Conservation (phyloP, 2,797 vertebrate genomes). For the Vultur gryphus region DNA sequence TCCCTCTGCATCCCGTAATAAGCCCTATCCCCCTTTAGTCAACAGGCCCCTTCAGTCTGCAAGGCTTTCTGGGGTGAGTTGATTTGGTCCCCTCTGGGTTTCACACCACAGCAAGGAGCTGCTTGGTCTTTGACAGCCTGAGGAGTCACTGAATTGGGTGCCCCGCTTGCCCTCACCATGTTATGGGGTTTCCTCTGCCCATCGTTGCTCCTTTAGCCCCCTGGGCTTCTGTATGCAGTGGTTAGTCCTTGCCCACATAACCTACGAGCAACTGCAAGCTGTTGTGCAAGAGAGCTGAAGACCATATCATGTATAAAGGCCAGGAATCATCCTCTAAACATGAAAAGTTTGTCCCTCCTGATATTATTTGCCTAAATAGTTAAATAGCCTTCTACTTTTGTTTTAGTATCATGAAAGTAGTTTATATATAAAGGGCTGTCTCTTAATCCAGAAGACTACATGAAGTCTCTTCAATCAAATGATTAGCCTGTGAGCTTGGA, state of each 20-base stretch:
- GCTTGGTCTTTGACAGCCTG: background rate
- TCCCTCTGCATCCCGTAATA: background rate
- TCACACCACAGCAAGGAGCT: background rate
- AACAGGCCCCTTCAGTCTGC: background rate
- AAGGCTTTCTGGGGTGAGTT: background rate
- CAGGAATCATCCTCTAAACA: background rate
- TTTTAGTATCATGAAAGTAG: background rate
- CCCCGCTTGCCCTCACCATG: accelerated
- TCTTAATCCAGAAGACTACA: background rate
- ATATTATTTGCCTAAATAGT: background rate
- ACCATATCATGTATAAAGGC: background rate
- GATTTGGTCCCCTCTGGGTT: background rate
- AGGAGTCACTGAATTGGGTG: background rate
- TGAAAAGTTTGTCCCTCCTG: background rate
- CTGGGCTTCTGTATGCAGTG: background rate
- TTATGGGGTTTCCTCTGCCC: accelerated
- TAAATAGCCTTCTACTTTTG: background rate
- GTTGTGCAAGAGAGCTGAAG: background rate
- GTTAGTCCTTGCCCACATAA: background rate
- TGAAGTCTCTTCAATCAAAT: background rate
- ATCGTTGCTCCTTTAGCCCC: background rate
- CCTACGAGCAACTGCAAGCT: background rate
- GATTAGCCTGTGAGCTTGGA: background rate
- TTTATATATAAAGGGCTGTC: background rate
- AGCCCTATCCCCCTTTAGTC: background rate